Base-by-base conservation (phyloP, 2,888 invertebrate species). In the Nomada goodeniana region DNA sequence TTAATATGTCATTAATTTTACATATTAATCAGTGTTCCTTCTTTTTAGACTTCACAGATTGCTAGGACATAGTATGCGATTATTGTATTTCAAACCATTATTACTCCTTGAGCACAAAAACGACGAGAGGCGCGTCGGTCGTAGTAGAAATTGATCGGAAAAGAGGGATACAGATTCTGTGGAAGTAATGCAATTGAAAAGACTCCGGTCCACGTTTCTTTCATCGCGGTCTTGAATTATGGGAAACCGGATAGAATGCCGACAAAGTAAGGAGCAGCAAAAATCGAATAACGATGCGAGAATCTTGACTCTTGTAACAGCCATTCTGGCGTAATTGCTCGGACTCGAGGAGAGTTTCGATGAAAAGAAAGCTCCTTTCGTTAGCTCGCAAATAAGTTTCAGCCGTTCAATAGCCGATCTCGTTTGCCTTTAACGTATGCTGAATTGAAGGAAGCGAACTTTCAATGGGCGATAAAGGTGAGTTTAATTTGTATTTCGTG, bases 251-350 rank as follows among this genome's bases (percentile, higher is more conserved):
- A 57, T 73, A 67, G 60, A 57, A 55, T 53, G 65, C 53, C 36
- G 61, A 60, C 61, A 50, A 69, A 55, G 65, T 70, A 20, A 10
- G 60, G 61, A n/a, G 72, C 26, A 64, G 75, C 44, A 69, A 78
- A 82, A 82, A 87, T 88, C 85, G 83, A 86, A 84, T 88, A 88
- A 85, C 86, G 88, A 86, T 86, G 84, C 64, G 76, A 82, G 86
- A 85, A 85, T 86, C 86, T 81, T 79, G 80, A 86, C 79, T 85
- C 81, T 75, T 73, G 78, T 84, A 86, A 83, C 78, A 67, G 80
- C 68, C 76, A 76, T 80, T 86, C 82, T 65, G 67, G 70, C 81
- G 84, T 85, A 87, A 87, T 87, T 87, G 87, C 87, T 67, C 78
- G 85, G 82, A 80, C 78, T 81, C 63, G 78, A 82, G 63, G 59